Conservation (phyloP, 1,140 invertebrate species). For the Drosophila insularis region DNA sequence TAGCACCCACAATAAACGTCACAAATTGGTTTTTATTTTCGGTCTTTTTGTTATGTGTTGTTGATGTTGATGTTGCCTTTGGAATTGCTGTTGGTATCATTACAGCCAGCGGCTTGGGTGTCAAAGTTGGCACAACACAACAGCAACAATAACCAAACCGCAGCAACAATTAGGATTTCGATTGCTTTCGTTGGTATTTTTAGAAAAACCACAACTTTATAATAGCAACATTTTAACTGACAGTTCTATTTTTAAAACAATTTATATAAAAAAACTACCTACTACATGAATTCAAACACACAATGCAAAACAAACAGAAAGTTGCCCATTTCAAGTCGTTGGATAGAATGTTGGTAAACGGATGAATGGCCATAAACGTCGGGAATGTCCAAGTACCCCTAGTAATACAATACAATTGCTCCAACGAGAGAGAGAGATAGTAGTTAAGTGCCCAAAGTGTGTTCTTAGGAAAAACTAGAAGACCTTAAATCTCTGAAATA, state of each 20-base stretch:
- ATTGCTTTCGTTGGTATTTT: constrained; percentile 61
- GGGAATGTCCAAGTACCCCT: too few species aligned
- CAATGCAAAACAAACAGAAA: too few species aligned
- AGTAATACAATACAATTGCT: too few species aligned
- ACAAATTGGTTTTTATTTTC: constrained; percentile 66
- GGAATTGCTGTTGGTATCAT: constrained; percentile 31
- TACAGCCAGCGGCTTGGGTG: constrained; percentile 47
- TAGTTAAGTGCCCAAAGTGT: too few species aligned
- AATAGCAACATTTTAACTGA: constrained; percentile 65
- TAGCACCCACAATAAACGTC: constrained; percentile 69
- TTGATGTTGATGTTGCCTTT: constrained; percentile 26
- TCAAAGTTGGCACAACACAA: constrained; percentile 57
- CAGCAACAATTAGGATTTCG: constrained; percentile 62
- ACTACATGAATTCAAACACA: not conserved
- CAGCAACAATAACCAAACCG: constrained; percentile 44
- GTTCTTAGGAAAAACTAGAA: too few species aligned
- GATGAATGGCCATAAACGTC: too few species aligned
- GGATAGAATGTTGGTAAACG: too few species aligned
- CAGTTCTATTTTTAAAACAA: constrained; percentile 69
- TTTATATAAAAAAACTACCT: constrained; percentile 46
- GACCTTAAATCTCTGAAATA: too few species aligned
- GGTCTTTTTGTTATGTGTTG: constrained; percentile 13
- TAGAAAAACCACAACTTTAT: constrained; percentile 68
- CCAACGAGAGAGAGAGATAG: too few species aligned
- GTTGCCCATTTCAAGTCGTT: too few species aligned